Evolutionary conservation across 2,888 invertebrate genomes (phyloP).

Genomic region (Slavum lentiscoides): DNA sequence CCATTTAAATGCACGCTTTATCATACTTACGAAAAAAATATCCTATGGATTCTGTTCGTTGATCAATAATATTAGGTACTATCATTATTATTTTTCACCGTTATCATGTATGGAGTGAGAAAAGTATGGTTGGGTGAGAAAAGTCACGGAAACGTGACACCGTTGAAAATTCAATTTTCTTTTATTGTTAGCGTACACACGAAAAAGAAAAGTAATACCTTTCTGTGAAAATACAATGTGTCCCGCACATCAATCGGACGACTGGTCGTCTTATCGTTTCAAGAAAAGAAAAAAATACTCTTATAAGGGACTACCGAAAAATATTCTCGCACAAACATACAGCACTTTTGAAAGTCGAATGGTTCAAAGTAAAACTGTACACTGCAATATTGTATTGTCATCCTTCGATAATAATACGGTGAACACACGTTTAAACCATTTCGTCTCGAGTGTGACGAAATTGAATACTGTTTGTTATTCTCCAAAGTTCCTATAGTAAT

Average conservation of each 20-base stretch:
- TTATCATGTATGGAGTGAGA: background rate
- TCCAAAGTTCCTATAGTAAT: background rate
- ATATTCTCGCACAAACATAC: background rate
- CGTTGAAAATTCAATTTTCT: constrained; percentile 27
- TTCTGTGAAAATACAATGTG: background rate
- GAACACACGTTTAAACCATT: background rate
- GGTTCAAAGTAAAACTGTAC: background rate
- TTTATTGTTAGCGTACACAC: background rate
- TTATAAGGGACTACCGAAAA: background rate
- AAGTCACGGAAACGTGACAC: background rate
- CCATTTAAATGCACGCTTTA: constrained; percentile 25
- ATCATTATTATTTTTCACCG: background rate
- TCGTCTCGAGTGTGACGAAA: background rate
- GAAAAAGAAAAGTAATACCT: background rate
- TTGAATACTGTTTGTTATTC: no score
- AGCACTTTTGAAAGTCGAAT: background rate
- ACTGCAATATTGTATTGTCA: background rate
- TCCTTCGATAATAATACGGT: background rate
- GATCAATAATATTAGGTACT: background rate
- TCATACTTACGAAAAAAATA: constrained; percentile 13
- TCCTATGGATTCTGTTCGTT: constrained; percentile 11
- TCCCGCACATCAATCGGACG: background rate
- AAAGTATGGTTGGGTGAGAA: background rate
- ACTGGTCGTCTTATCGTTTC: background rate
- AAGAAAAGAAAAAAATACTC: background rate